Conservation (phyloP, 2,888 invertebrate genomes). For the Fragum whitleyi region DNA sequence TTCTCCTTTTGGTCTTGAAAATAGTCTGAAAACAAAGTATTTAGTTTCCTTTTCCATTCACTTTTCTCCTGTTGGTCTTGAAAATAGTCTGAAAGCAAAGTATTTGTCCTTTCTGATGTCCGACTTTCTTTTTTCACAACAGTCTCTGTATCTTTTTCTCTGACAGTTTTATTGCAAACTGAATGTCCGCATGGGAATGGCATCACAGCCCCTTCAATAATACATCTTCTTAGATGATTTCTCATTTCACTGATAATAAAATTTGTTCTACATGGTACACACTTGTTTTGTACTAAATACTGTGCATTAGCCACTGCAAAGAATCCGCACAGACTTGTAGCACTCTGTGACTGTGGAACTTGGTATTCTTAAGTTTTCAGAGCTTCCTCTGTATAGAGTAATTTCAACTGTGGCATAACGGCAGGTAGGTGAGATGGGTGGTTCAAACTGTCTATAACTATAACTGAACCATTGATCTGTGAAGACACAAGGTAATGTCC, state of each 20-base stretch:
- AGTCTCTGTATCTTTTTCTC: conserved; percentile 16
- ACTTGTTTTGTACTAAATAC: conserved; percentile 15
- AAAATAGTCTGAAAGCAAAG: no score
- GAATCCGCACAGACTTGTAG: conserved; percentile 16
- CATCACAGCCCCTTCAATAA: conserved; percentile 14
- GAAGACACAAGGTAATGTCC: conserved; percentile 15
- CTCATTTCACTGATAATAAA: conserved; percentile 16
- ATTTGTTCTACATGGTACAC: conserved; percentile 16
- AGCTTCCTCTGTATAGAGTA: conserved; percentile 9
- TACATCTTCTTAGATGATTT: conserved; percentile 18
- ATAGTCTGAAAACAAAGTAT: no score
- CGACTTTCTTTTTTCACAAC: conserved; percentile 10
- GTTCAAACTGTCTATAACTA: conserved; percentile 13
- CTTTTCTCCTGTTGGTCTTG: no score
- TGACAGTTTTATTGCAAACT: conserved; percentile 11
- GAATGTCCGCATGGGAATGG: conserved; percentile 15
- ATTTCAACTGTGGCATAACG: conserved; percentile 16
- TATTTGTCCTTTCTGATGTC: conserved; percentile 18
- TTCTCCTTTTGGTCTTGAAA: no score
- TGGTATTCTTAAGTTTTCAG: conserved; percentile 7
- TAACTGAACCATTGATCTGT: conserved; percentile 18
- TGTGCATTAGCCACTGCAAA: conserved; percentile 18
- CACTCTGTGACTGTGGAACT: conserved; percentile 16
- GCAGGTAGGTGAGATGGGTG: conserved; percentile 16
- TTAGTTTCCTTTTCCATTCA: no score